Base-by-base conservation (phyloP, 2,113 vertebrate genomes). In the Athene cunicularia region DNA sequence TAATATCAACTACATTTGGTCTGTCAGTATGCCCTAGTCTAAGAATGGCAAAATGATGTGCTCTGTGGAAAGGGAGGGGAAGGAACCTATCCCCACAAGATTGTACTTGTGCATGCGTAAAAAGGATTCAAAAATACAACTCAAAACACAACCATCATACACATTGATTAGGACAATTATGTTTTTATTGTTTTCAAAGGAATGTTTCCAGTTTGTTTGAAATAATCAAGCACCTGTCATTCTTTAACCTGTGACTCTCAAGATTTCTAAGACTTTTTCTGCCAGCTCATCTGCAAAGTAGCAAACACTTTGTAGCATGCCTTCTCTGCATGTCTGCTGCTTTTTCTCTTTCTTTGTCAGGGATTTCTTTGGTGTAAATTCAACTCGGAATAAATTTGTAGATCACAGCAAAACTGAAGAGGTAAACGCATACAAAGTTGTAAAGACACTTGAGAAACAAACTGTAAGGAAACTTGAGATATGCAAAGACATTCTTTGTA, bases 281-380 rank as follows among this genome's bases (percentile, higher is more conserved):
- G 72, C 72, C 83, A 95, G 30, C 22, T 91, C 63, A 80, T 83
- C 75, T 86, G 52, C 55, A 80, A 84, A 77, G 83, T n/a, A 86
- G 59, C 63, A 83, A 83, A 53, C 27, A 62, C 8, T 86, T 92
- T 5, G 10, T 68, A 60, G 39, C 52, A 58, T 28, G 75, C 86
- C 83, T 91, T 95, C 88, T 95, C 80, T 80, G 59, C 45, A 86
- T 17, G n/a, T 73, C 55, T 95, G 49, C 71, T 89, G 71, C 53
- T 94, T 7, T 71, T 66, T 55, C 35, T 77, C 26, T 62, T 80
- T 58, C 64, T 90, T 75, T 88, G n/a, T 95, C 80, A 80, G 47
- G n/a, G 20, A 28, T 67, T 73, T 13, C 55, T 77, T 47, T 86
- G 55, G 47, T 73, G n/a, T 59, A 92, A 86, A 71, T 63, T 92